These are phyloP conservation scores for Taxidea taxus DNA, from an alignment of 2,113 vertebrate genomes.

Conservation along the genomic window DNA sequence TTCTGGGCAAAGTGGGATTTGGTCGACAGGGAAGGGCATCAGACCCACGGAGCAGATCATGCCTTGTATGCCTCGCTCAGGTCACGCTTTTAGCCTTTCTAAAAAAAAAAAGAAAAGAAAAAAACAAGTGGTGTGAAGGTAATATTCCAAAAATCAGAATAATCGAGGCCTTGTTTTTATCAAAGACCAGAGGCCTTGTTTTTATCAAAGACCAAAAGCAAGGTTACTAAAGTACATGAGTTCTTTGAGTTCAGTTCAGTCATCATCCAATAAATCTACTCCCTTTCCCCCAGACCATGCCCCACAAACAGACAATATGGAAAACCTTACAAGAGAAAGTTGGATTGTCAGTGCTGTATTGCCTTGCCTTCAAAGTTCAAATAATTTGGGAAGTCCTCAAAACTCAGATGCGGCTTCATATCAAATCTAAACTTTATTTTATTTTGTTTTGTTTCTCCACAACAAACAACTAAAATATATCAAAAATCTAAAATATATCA, in stretches of 20 bases:
- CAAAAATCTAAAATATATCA: background rate
- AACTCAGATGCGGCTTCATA: background rate
- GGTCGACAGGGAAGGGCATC: background rate
- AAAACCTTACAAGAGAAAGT: background rate
- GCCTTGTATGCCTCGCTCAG: background rate
- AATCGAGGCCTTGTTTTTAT: background rate
- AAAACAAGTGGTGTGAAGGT: conserved; percentile 48
- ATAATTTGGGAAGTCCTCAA: conserved; percentile 36
- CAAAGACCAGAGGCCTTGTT: too few species aligned
- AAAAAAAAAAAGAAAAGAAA: background rate
- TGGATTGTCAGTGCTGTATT: background rate
- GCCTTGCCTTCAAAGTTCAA: background rate
- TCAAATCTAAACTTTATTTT: background rate
- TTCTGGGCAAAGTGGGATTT: conserved; percentile 28
- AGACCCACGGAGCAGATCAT: background rate
- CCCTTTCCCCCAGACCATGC: background rate
- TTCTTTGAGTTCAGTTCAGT: background rate
- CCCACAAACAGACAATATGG: background rate
- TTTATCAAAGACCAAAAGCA: conserved; percentile 41
- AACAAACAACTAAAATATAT: background rate
- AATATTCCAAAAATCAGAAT: conserved; percentile 8
- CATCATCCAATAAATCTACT: background rate
- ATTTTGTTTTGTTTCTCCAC: background rate
- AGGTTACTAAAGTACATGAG: background rate
- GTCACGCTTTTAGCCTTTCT: conserved; percentile 29